These are phyloP conservation scores for Latrodectus geometricus DNA, from an alignment of 1,140 invertebrate species.

Conservation along the genomic window DNA sequence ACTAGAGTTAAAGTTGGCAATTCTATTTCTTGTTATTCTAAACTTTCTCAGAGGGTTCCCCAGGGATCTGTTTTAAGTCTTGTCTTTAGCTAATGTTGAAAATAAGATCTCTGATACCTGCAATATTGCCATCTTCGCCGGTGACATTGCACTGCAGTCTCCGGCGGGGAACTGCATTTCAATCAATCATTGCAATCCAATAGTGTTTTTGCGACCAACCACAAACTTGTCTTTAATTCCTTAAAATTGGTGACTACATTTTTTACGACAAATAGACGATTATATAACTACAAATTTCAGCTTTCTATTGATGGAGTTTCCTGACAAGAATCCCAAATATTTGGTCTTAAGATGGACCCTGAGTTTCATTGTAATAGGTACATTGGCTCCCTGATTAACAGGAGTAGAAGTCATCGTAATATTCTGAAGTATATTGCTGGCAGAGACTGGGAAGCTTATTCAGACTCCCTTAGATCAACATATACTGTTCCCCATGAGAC, in stretches of 20 bases:
- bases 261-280: conserved; percentile 11
- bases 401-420: conserved; percentile 3
- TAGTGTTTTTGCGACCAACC: neutral
- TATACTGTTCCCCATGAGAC: neutral
- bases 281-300: too few species aligned
- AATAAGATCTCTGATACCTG: neutral
- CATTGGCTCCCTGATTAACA: neutral
- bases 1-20: too few species aligned
- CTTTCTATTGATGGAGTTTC: neutral
- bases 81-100: neutral
- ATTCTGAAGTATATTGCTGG: conserved; percentile 26
- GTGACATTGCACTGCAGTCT: neutral
- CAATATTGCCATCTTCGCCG: neutral
- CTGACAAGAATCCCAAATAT: neutral
- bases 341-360: neutral
- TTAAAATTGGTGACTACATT: neutral
- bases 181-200: neutral
- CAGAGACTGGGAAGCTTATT: neutral
- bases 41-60: too few species aligned
- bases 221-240: conserved; percentile 20
- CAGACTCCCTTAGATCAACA: conserved; percentile 10
- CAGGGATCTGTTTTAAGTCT: too few species aligned
- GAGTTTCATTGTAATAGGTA: conserved; percentile 24
- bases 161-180: neutral
- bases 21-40: too few species aligned